phyloP scores from a whole-genome alignment of 1,140 invertebrate species.

The Marisa cornuarietis region DNA sequence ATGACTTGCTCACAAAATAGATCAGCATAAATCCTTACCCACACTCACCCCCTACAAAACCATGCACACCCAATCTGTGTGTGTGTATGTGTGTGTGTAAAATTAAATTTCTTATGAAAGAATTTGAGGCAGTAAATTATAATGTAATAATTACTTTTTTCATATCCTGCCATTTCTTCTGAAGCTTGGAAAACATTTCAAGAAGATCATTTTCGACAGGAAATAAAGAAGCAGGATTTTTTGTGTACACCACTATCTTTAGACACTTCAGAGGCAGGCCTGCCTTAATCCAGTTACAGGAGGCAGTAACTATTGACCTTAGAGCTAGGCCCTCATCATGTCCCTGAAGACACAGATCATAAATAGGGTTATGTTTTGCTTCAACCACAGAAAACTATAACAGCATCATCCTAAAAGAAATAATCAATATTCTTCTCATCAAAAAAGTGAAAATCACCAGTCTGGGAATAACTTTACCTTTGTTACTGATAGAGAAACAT shows the following conservation, averaged over 20 bases:
- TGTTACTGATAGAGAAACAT: background rate
- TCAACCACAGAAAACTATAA: background rate
- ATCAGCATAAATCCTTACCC: background rate
- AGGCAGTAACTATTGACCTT: constrained; percentile 50
- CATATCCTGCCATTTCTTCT: constrained; percentile 31
- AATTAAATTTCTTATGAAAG: no score
- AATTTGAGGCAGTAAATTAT: background rate
- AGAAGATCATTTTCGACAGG: constrained; percentile 7
- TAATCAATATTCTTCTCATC: no score
- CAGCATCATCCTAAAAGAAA: background rate
- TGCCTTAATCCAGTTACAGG: constrained; percentile 57
- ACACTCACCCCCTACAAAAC: no score
- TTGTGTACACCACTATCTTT: constrained; percentile 56
- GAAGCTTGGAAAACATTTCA: constrained; percentile 37
- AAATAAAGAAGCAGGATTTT: background rate
- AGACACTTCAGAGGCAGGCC: constrained; percentile 55
- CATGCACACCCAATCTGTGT: no score
- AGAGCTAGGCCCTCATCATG: constrained; percentile 36
- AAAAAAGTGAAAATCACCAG: no score
- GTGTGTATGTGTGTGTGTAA: no score
- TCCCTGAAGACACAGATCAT: constrained; percentile 35
- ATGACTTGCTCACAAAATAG: background rate
- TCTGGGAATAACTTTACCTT: background rate
- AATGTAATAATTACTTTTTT: background rate
- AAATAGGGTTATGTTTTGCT: background rate